These are phyloP conservation scores for Muscicapa comitata DNA, from an alignment of 2,797 vertebrate species.

Conservation along the genomic window DNA sequence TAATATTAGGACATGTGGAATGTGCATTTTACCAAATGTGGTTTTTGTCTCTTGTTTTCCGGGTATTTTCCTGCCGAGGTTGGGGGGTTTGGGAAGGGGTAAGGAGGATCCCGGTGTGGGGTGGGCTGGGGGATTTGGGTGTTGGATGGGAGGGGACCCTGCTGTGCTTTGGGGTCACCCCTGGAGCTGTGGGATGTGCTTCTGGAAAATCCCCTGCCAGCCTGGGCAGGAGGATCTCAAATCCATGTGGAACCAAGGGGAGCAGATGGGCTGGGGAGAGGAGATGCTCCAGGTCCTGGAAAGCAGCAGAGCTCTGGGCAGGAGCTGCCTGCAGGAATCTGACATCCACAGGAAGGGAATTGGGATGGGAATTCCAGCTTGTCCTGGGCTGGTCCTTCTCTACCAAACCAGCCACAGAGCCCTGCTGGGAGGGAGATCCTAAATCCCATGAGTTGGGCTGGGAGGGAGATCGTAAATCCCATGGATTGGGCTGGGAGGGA, in stretches of 20 bases:
- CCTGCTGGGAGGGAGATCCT: neutral
- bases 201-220: neutral
- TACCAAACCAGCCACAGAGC: neutral
- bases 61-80: rapidly evolving
- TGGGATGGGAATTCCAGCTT: too few relatives aligned
- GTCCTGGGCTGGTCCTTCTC: too few relatives aligned
- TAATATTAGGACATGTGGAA: neutral
- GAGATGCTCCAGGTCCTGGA: neutral
- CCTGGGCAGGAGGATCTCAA: neutral
- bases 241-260: neutral
- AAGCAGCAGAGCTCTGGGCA: neutral
- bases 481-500: neutral
- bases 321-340: neutral
- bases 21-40: rapidly evolving
- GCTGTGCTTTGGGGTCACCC: neutral
- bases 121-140: neutral
- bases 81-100: neutral
- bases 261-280: neutral
- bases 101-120: neutral
- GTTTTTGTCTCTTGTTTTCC: neutral
- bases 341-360: neutral
- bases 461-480: neutral
- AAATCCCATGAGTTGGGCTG: neutral
- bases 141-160: too few relatives aligned
- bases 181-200: rapidly evolving